These are phyloP conservation scores for Neodiprion lecontei DNA, from an alignment of 1,140 invertebrate species.

Conservation along the genomic window DNA sequence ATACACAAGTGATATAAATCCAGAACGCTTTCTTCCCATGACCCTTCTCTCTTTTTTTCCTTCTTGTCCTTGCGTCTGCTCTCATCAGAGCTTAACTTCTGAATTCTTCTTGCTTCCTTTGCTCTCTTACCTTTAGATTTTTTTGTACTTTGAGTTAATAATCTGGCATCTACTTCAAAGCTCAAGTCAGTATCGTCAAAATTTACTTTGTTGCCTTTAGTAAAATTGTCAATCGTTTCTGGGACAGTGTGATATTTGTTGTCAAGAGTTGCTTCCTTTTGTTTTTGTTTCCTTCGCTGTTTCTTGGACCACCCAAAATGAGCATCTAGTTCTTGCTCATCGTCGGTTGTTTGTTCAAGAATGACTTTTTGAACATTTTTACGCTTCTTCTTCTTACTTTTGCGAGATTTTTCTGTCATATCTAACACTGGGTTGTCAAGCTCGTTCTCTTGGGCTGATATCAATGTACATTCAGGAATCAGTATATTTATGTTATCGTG, in stretches of 20 bases:
- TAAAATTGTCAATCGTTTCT: constrained; percentile 32
- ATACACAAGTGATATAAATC: constrained; percentile 66
- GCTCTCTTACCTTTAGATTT: constrained; percentile 52
- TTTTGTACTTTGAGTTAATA: constrained; percentile 16
- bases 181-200: constrained; percentile 1
- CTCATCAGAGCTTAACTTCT: constrained; percentile 31
- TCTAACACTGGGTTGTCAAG: constrained; percentile 21
- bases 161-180: constrained; percentile 11
- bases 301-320: constrained; percentile 58
- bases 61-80: constrained; percentile 34
- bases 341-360: constrained; percentile 40
- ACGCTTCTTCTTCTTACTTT: constrained; percentile 52
- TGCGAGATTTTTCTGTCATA: constrained; percentile 44
- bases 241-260: constrained; percentile 46
- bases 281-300: constrained; percentile 59
- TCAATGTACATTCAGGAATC: constrained; percentile 53
- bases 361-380: constrained; percentile 47
- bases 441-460: constrained; percentile 60
- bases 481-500: constrained; percentile 41
- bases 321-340: constrained; percentile 48
- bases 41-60: constrained; percentile 33
- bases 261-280: constrained; percentile 38
- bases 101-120: constrained; percentile 47
- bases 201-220: neutral
- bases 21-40: constrained; percentile 22